A percentile compares a stretch with the other conserved stretches of the same genome.
phyloP scores from a whole-genome alignment of 2,888 invertebrate species.

The Nomada lathburiana region DNA sequence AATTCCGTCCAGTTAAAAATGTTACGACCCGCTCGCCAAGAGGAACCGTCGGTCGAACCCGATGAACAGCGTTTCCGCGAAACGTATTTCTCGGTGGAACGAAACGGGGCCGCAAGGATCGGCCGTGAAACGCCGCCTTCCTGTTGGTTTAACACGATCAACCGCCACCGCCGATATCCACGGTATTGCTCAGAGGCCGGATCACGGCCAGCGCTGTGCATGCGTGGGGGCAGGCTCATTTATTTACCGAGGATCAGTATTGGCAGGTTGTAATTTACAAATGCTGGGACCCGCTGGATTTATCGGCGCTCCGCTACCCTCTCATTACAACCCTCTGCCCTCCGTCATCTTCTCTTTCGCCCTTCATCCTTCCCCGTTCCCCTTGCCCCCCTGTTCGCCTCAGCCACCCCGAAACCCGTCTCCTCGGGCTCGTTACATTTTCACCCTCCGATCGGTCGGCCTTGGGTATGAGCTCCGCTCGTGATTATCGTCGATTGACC shows the following conservation, averaged over 20 bases:
- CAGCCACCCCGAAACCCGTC: conserved; percentile 43
- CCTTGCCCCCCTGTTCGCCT: conserved; percentile 10
- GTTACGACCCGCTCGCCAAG: too few species aligned
- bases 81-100: conserved; percentile 5
- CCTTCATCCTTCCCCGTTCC: conserved; percentile 46
- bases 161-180: conserved; percentile 67
- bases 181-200: conserved; percentile 69
- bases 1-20: too few species aligned
- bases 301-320: conserved; percentile 84
- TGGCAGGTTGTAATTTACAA: conserved; percentile 84
- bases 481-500: conserved; percentile 79
- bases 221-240: conserved; percentile 81
- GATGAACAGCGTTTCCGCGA: background rate
- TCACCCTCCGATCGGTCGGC: conserved; percentile 76
- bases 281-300: conserved; percentile 84
- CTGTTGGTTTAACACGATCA: conserved; percentile 69
- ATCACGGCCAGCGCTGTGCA: conserved; percentile 70
- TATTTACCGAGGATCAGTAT: conserved; percentile 82
- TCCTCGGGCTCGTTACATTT: conserved; percentile 69
- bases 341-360: conserved; percentile 69
- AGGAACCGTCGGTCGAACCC: background rate
- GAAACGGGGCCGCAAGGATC: background rate
- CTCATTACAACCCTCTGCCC: conserved; percentile 82
- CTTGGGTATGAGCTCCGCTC: conserved; percentile 72
- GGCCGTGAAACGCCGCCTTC: conserved; percentile 42